Evolutionary conservation across 1,140 invertebrate species (phyloP).

Genomic region (Zaprionus tsacasi): DNA sequence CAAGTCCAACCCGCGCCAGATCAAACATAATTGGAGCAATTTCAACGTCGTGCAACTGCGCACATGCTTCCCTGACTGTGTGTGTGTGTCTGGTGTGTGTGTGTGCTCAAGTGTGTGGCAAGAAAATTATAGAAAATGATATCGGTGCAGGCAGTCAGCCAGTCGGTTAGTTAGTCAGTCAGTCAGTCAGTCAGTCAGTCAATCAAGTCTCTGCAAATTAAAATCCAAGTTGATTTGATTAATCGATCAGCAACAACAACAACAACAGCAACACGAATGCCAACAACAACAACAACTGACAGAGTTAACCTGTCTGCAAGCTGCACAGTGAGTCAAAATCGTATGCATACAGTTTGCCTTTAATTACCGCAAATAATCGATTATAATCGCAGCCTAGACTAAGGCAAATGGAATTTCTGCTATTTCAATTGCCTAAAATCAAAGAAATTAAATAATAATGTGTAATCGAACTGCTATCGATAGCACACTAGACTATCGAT

Average conservation of each 20-base stretch:
- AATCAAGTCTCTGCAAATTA: conserved; percentile 54
- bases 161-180: conserved; percentile 52
- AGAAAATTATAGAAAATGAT: conserved; percentile 77
- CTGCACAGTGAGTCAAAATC: conserved; percentile 2
- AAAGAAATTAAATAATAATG: neutral
- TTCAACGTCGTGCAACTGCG: conserved; percentile 79
- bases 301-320: neutral
- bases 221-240: conserved; percentile 70
- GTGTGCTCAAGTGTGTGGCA: conserved; percentile 47
- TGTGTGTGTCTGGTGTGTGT: conserved; percentile 19
- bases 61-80: conserved; percentile 47
- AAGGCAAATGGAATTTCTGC: neutral
- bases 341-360: neutral
- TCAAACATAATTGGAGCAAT: conserved; percentile 75
- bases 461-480: neutral
- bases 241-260: conserved; percentile 53
- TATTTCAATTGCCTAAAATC: neutral
- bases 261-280: neutral
- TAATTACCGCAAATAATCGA: neutral
- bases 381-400: neutral
- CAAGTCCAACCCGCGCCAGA: conserved; percentile 26
- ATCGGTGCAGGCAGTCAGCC: conserved; percentile 55
- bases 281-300: neutral
- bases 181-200: conserved; percentile 47
- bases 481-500: neutral